Evolutionary conservation across 2,113 vertebrate species (phyloP).

Genomic region (Corvus moneduloides): DNA sequence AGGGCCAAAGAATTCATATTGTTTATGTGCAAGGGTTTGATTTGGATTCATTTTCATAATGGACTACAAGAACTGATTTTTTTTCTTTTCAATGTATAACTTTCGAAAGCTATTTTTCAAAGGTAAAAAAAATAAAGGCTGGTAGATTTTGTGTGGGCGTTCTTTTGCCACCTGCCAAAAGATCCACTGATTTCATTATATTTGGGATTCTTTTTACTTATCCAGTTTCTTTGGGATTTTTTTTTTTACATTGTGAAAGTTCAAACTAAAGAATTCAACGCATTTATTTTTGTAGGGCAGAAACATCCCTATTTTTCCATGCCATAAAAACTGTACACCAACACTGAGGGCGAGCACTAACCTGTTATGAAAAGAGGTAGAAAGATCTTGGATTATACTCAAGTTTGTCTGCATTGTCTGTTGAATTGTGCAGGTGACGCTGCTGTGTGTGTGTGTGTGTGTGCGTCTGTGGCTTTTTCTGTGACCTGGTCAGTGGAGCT

Average conservation of each 20-base stretch:
- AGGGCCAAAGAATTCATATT: conserved; percentile 12
- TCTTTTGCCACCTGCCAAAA: conserved; percentile 47
- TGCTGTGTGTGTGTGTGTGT: conserved; percentile 47
- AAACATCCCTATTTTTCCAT: conserved; percentile 83
- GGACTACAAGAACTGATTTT: not conserved
- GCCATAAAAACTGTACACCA: conserved; percentile 87
- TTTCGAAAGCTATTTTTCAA: conserved; percentile 70
- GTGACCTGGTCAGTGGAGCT: conserved; percentile 72
- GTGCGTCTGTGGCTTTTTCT: conserved; percentile 75
- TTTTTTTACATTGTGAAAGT: conserved; percentile 55
- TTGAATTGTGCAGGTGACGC: conserved; percentile 73
- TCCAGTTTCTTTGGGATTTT: conserved; percentile 62
- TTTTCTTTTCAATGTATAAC: conserved; percentile 6
- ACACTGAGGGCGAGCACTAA: conserved; percentile 82
- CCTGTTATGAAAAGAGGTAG: conserved; percentile 87
- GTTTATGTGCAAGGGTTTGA: not conserved
- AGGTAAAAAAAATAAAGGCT: conserved; percentile 63
- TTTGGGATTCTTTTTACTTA: conserved; percentile 50
- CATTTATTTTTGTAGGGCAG: conserved; percentile 85
- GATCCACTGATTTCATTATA: conserved; percentile 53
- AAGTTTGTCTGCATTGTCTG: conserved; percentile 76
- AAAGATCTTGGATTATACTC: conserved; percentile 81
- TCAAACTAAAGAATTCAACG: conserved; percentile 81
- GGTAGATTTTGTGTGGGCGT: conserved; percentile 18
- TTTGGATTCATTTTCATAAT: not conserved